Conservation (phyloP, 2,888 invertebrate species). For the Drosophila atripex region DNA sequence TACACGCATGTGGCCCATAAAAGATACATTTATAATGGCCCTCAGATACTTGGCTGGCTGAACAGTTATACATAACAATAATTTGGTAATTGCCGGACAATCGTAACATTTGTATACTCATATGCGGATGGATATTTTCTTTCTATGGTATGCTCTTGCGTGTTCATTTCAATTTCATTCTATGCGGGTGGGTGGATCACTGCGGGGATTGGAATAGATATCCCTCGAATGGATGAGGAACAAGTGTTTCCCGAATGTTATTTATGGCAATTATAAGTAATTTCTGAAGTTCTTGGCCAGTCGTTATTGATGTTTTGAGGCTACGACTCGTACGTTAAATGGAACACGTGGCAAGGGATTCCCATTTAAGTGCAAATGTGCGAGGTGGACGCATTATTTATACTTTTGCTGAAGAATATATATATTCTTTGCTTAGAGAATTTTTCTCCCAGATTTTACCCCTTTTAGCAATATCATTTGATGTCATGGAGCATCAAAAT, state of each 20-base stretch:
- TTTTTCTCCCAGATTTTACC: constrained; percentile 13
- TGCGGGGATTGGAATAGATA: constrained; percentile 4
- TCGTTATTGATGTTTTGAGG: constrained; percentile 56
- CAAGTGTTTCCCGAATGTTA: constrained; percentile 62
- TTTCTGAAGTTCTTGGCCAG: constrained; percentile 35
- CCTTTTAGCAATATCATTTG: not conserved
- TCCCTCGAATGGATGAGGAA: constrained; percentile 30
- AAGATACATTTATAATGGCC: constrained; percentile 69
- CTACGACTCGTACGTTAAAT: constrained; percentile 36
- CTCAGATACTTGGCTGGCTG: constrained; percentile 54
- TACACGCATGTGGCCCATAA: constrained; percentile 66
- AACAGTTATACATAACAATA: constrained; percentile 76
- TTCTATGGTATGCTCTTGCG: constrained; percentile 56
- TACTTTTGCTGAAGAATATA: not conserved
- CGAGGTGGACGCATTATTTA: constrained; percentile 6
- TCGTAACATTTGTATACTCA: constrained; percentile 68
- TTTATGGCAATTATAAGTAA: constrained; percentile 66
- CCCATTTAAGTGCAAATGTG: constrained; percentile 18
- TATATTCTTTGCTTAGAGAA: not conserved
- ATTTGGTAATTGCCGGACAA: constrained; percentile 78
- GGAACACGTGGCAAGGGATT: constrained; percentile 51
- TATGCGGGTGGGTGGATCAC: constrained; percentile 56
- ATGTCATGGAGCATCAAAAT: constrained; percentile 7
- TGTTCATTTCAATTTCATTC: constrained; percentile 70
- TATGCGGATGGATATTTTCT: constrained; percentile 23